Evolutionary conservation across 2,797 vertebrate genomes (phyloP), one percentile per base, ranked within the genome.

Genomic region (Percopsis omiscomaycus): DNA sequence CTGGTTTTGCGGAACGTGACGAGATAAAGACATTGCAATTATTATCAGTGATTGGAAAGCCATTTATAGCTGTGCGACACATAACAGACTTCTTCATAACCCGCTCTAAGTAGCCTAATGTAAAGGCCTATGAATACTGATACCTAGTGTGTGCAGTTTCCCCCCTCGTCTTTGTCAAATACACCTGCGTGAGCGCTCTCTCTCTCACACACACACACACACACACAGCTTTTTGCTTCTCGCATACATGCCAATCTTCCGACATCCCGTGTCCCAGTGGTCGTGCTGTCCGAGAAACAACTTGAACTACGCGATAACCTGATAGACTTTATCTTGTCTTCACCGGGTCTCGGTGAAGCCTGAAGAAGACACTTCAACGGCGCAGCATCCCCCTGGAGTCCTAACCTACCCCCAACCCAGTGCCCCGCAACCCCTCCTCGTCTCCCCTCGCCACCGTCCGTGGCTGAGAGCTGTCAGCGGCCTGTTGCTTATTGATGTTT

Each of bases 401-500:
- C 91, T 98, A 93, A 96, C 95, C 96, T 97, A 96, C 94, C 94
- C n/a, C 32, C 37, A 22, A 22, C 22, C 22, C 22, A 22, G 22
- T 1, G 22, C n/a, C 16, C n/a, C 15, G 37, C 37, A 42, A 9
- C 37, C 37, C 9, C 37, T 22, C 92, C 91, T 92, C 93, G 93
- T 94, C 94, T 93, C 92, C 90, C 92, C 94, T 92, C 91, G 90
- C 94, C 93, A 92, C 86, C 92, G 92, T 86, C 89, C 90, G 92
- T 91, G 94, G 93, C 93, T 93, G 93, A 87, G 92, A 96, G 95
- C 96, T 98, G 96, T 97, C 96, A 96, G 93, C 89, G 92, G 95
- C 95, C 95, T 96, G 95, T 96, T 98, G 95, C 95, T 96, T 97
- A 98, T 98, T 98, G 95, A 98, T 98, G 96, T 96, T 95, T 94